These are phyloP conservation scores for Premnoplex brunnescens DNA, from an alignment of 2,797 vertebrate genomes.

Conservation along the genomic window DNA sequence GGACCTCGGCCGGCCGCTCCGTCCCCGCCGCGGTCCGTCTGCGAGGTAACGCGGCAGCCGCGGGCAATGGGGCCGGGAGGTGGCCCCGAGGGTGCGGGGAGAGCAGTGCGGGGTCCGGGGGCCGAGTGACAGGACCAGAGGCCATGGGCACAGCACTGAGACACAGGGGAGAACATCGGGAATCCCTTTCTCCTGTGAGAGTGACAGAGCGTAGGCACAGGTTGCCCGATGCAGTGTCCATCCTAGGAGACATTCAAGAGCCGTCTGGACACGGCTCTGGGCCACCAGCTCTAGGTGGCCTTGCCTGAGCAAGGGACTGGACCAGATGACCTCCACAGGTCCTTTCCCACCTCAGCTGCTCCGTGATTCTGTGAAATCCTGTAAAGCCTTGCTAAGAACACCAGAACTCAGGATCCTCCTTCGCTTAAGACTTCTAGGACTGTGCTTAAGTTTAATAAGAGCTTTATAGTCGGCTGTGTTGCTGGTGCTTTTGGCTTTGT, in stretches of 20 bases:
- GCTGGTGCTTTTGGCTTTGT: neutral
- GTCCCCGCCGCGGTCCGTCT: neutral
- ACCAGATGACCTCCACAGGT: no score
- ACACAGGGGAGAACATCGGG: neutral
- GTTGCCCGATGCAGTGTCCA: accelerated
- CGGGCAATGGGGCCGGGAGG: neutral
- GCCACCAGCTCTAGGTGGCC: neutral
- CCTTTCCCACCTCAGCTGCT: neutral
- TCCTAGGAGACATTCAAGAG: neutral
- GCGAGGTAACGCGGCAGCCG: neutral
- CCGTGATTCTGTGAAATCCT: neutral
- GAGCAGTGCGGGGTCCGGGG: neutral
- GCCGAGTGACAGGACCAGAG: neutral
- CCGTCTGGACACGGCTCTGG: accelerated
- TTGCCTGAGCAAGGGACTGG: neutral
- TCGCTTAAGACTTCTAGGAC: neutral
- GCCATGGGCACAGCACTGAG: neutral
- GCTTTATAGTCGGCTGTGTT: neutral
- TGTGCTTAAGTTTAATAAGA: neutral
- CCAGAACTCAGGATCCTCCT: neutral
- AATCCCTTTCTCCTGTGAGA: no score
- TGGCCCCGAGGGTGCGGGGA: neutral
- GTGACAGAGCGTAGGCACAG: no score
- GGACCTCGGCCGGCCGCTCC: accelerated
- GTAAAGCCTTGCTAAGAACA: neutral